Percentiles rank a stretch among this genome's conserved stretches.
phyloP scores from a whole-genome alignment of 2,888 invertebrate genomes.

The Andrena flavipes region DNA sequence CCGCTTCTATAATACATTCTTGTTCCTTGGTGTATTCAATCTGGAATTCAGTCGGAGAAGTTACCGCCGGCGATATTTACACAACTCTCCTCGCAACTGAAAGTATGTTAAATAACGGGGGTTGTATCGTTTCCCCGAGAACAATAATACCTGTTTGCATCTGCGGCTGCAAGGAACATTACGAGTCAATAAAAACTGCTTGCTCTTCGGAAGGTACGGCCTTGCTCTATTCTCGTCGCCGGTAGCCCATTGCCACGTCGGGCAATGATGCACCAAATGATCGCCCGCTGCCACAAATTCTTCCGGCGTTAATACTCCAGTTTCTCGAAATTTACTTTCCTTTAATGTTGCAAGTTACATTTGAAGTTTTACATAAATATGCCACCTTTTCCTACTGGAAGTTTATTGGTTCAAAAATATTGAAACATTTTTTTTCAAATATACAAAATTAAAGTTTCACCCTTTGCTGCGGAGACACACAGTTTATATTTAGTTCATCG shows the following conservation, averaged over 20 bases:
- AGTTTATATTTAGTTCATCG: too few species aligned
- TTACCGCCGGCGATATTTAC: neutral
- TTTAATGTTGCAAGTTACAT: conserved; percentile 80
- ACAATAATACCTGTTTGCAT: conserved; percentile 92
- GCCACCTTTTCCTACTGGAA: neutral
- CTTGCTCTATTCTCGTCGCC: conserved; percentile 96
- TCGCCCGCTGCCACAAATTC: conserved; percentile 99
- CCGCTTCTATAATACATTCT: conserved; percentile 95
- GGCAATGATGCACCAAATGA: conserved; percentile 99
- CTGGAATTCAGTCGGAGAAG: conserved; percentile 83
- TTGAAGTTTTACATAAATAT: neutral
- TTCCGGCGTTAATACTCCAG: conserved; percentile 99
- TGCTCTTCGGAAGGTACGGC: conserved; percentile 96
- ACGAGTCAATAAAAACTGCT: conserved; percentile 98
- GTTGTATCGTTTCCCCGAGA: neutral
- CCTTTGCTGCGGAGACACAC: too few species aligned
- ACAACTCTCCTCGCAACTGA: neutral
- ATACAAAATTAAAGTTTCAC: neutral
- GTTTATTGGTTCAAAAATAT: neutral
- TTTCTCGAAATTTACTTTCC: conserved; percentile 99
- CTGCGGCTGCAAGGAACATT: conserved; percentile 98
- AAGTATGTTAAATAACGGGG: neutral
- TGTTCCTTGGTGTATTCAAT: conserved; percentile 96
- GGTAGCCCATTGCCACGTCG: conserved; percentile 99
- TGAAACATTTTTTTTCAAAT: neutral